Base-by-base conservation (phyloP, 2,113 vertebrate species). In the Dolichallabes microphthalmus region DNA sequence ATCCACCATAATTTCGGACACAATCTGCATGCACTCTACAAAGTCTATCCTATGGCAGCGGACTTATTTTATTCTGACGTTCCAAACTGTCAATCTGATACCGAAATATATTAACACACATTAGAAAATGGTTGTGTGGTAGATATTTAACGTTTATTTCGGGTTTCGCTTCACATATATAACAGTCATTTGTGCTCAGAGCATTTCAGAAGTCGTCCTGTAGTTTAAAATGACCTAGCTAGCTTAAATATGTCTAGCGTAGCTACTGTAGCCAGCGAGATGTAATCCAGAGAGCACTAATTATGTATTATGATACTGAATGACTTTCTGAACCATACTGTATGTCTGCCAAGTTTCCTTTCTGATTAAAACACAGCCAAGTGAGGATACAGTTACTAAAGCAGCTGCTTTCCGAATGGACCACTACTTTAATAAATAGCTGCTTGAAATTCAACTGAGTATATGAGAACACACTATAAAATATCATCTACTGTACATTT, bases 401-500 rank as follows among this genome's bases (percentile, higher is more conserved):
- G 76, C 76, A 60, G 55, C 55, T 60, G 53, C 76, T 79, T 79
- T 79, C 55, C 4, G 9, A 58, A 58, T 60, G 20, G 30, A 79
- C 53, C 76, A 58, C n/a, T 58, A 22, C 20, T 32, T 78, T 78
- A 78, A 78, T 58, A 11, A 58, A 22, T 35, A 77, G 25, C 55
- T 32, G 71, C 35, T 77, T 64, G 66, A 66, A 55, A 32, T 7
- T 73, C 27, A 66, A 55, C 30, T n/a, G 30, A 78, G 58, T 68
- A 60, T 80, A 35, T 75, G 63, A 78, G 75, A 75, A 78, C 61
- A 86, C 39, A 79, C 58, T 69, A 60, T 77, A 82, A 81, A 50
- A 77, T 80, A 64, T 30, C 60, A 58, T 87, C 77, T 84, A 83
- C 80, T 63, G 50, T 86, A 86, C 80, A 88, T 60, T 35, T 80